phyloP scores from a whole-genome alignment of 2,797 vertebrate genomes.

The Schizopygopsis pylzovi region DNA sequence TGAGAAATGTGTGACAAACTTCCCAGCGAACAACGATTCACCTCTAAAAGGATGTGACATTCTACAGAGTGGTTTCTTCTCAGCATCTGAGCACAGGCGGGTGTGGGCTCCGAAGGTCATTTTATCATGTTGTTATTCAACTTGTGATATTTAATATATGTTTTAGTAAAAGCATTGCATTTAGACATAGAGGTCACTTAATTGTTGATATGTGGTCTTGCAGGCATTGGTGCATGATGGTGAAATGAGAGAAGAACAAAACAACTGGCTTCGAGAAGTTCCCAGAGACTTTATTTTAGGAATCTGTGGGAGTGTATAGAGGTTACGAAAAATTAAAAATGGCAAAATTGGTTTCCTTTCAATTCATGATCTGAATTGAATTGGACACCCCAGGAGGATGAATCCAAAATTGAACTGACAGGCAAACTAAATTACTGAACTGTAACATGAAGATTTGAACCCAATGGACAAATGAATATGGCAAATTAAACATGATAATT shows the following conservation, averaged over 20 bases:
- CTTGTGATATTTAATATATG: not conserved
- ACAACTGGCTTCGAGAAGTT: not conserved
- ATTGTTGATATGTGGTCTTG: not conserved
- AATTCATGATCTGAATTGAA: not conserved
- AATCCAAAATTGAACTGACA: not conserved
- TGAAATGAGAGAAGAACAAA: not conserved
- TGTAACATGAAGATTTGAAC: not conserved
- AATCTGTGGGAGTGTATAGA: not conserved
- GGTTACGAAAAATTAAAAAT: not conserved
- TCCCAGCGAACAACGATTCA: not conserved
- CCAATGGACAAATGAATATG: not conserved
- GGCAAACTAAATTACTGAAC: not conserved
- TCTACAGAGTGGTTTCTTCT: slow-evolving; percentile 15
- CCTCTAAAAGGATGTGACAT: slow-evolving; percentile 16
- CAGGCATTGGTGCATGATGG: not conserved
- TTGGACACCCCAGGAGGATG: not conserved
- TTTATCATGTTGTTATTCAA: not conserved
- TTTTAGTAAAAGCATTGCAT: not conserved
- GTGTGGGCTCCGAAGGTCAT: not conserved
- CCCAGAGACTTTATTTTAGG: not conserved
- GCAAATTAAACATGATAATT: not conserved
- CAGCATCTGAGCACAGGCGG: not conserved
- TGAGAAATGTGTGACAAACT: slow-evolving; percentile 33
- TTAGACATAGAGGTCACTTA: not conserved
- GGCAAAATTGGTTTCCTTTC: not conserved